These are phyloP conservation scores for Ptilonorhynchus violaceus DNA, from an alignment of 2,113 vertebrate genomes.

Conservation along the genomic window DNA sequence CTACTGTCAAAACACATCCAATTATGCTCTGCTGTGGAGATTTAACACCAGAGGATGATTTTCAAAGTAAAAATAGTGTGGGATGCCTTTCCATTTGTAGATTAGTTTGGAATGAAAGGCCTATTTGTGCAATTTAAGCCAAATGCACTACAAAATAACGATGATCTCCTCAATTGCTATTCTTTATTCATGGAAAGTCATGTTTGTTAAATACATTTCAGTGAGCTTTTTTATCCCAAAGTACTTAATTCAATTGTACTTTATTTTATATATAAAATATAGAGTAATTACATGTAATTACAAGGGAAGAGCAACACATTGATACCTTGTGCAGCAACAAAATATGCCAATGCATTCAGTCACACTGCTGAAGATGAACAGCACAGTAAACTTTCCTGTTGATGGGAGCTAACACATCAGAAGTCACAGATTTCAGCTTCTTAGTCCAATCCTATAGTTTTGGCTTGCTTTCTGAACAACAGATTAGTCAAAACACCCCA, in stretches of 20 bases:
- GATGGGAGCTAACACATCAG: neutral
- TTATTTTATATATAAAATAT: neutral
- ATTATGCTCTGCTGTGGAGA: constrained; percentile 3
- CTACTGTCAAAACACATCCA: constrained; percentile 7
- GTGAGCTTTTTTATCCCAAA: neutral
- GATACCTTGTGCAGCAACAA: neutral
- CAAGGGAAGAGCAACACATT: neutral
- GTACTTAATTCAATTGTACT: neutral
- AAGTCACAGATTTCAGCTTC: neutral
- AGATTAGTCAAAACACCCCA: neutral
- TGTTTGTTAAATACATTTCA: neutral
- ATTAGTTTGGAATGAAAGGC: constrained; percentile 21
- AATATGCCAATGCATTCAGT: neutral
- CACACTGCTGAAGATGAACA: neutral
- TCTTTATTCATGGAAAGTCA: neutral
- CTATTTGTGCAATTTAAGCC: constrained; percentile 44
- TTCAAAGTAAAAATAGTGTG: constrained; percentile 45
- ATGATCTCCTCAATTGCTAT: neutral
- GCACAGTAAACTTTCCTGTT: neutral
- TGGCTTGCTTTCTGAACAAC: neutral
- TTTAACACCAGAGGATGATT: constrained; percentile 8
- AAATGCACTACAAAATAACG: neutral
- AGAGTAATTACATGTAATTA: neutral
- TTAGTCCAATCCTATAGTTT: neutral
- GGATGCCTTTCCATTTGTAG: neutral